A percentile compares a stretch with the other conserved stretches of the same genome.
Evolutionary conservation across 2,113 vertebrate species (phyloP).

Genomic region (Ctenomys sociabilis): DNA sequence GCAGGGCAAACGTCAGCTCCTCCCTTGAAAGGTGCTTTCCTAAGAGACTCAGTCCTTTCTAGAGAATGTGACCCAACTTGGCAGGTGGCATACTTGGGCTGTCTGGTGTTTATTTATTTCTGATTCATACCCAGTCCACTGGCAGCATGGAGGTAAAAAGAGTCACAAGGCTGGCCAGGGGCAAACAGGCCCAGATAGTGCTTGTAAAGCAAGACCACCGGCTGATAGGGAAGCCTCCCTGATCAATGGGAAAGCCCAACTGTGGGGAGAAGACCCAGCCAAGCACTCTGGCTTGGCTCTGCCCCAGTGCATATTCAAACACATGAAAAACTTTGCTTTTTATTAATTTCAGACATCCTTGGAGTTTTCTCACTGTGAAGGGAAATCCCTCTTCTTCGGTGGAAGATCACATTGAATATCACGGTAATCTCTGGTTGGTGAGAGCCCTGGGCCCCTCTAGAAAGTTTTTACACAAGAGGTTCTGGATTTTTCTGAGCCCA

Average conservation of each 20-base stretch:
- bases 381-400: conserved; percentile 90
- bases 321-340: fast-evolving
- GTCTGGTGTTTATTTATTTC: not conserved
- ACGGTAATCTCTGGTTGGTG: conserved; percentile 86
- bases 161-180: not conserved
- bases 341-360: conserved; percentile 90
- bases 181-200: not conserved
- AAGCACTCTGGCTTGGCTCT: fast-evolving
- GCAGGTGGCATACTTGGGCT: not conserved
- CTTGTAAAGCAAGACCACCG: not conserved
- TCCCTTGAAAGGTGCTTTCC: fast-evolving
- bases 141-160: not conserved
- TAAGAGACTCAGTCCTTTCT: not conserved
- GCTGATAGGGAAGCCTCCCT: not conserved
- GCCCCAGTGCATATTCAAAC: fast-evolving
- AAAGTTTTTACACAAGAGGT: not conserved
- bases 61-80: not conserved
- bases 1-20: fast-evolving
- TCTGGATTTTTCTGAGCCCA: not conserved
- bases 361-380: conserved; percentile 95
- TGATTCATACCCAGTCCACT: not conserved
- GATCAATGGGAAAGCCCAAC: too few relatives aligned
- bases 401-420: conserved; percentile 94
- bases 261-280: fast-evolving
- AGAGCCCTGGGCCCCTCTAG: too few relatives aligned